These are phyloP conservation scores for Leiothrix lutea DNA, from an alignment of 2,113 vertebrate genomes.

Conservation along the genomic window DNA sequence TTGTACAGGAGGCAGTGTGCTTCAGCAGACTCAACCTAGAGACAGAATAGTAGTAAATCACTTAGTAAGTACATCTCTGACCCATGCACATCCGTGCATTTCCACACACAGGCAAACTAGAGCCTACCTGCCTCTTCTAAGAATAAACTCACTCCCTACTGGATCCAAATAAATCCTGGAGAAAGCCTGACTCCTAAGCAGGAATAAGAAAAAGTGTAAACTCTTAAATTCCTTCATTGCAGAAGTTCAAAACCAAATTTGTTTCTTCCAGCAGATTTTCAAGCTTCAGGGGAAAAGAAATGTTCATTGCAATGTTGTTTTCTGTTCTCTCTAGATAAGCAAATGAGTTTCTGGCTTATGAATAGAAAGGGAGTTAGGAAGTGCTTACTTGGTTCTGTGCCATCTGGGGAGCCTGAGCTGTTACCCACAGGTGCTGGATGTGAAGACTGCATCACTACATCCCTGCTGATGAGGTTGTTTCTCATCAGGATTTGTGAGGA, in stretches of 20 bases:
- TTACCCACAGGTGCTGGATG: background rate
- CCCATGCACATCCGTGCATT: background rate
- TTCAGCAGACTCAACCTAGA: background rate
- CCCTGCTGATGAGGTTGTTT: background rate
- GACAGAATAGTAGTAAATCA: background rate
- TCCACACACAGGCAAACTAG: background rate
- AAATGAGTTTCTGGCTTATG: background rate
- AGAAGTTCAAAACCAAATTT: background rate
- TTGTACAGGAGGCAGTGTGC: background rate
- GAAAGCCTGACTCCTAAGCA: background rate
- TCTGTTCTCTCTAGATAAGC: background rate
- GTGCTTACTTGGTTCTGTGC: background rate
- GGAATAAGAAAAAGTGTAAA: background rate
- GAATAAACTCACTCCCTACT: background rate
- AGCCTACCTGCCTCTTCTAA: background rate
- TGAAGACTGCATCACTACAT: background rate
- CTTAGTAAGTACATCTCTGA: background rate
- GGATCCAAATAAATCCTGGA: background rate
- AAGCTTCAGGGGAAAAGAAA: background rate
- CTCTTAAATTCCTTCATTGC: background rate
- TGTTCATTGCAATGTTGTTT: background rate
- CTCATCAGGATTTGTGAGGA: background rate
- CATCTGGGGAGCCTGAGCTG: background rate
- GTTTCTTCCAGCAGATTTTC: background rate
- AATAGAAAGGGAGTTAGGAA: background rate